Evolutionary conservation across 1,140 invertebrate genomes (phyloP).

Genomic region (Pogonognathellus flavescens): DNA sequence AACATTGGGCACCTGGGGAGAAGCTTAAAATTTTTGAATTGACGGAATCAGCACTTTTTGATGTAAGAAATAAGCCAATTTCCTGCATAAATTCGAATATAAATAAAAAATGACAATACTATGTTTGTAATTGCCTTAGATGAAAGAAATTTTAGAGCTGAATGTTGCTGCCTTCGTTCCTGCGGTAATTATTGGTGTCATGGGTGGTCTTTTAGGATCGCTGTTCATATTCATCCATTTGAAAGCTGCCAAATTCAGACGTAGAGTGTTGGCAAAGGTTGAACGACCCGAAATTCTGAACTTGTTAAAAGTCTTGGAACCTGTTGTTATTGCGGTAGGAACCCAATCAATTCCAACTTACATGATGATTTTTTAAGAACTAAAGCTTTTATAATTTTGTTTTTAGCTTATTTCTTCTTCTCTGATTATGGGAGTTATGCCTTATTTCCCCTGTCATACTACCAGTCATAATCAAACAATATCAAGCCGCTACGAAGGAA

Average conservation of each 20-base stretch:
- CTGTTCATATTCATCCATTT: conserved; percentile 62
- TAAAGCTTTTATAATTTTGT: conserved; percentile 20
- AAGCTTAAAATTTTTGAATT: conserved; percentile 55
- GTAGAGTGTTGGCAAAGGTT: conserved; percentile 57
- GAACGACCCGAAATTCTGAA: conserved; percentile 54
- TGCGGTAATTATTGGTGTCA: conserved; percentile 58
- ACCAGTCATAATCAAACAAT: conserved; percentile 42
- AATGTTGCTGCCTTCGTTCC: conserved; percentile 59
- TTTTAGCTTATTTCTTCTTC: conserved; percentile 58
- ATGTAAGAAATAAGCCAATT: conserved; percentile 54
- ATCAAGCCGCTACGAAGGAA: conserved; percentile 45
- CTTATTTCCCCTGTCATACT: conserved; percentile 49
- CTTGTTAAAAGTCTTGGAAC: conserved; percentile 62
- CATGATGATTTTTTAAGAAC: not conserved
- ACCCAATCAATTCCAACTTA: not conserved
- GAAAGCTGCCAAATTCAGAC: conserved; percentile 59
- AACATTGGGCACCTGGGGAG: conserved; percentile 8
- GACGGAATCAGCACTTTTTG: conserved; percentile 63
- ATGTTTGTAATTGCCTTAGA: conserved; percentile 53
- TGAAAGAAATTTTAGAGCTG: conserved; percentile 57
- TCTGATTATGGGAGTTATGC: conserved; percentile 54
- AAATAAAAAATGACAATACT: too few species aligned
- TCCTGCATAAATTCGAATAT: not conserved
- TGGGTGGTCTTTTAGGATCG: conserved; percentile 59
- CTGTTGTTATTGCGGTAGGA: conserved; percentile 61